phyloP scores from a whole-genome alignment of 2,888 invertebrate genomes.

The Chrysomela aeneicollis region DNA sequence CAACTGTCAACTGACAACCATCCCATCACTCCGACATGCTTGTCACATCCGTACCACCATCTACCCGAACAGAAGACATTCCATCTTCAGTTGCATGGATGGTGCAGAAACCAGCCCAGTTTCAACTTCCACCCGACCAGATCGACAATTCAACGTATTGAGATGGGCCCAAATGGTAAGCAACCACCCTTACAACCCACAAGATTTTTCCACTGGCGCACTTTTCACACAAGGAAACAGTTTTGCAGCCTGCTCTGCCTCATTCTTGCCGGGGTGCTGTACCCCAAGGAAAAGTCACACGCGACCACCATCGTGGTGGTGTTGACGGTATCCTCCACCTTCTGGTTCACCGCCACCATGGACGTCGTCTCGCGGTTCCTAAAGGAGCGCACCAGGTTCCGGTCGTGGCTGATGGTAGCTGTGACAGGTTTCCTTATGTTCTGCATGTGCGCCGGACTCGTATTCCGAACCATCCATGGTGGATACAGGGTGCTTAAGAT shows the following conservation, averaged over 20 bases:
- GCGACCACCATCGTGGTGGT: constrained; percentile 16
- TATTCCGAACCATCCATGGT: background rate
- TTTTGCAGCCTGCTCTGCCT: background rate
- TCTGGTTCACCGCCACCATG: constrained; percentile 24
- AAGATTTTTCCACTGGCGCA: no score
- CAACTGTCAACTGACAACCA: no score
- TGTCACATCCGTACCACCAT: no score
- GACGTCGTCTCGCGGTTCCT: constrained; percentile 28
- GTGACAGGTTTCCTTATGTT: constrained; percentile 25
- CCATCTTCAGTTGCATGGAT: background rate
- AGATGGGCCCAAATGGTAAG: constrained; percentile 4
- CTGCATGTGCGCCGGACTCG: constrained; percentile 24
- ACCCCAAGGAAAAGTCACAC: background rate
- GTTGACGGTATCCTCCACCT: constrained; percentile 16
- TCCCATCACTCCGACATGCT: no score
- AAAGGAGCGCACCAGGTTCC: constrained; percentile 24
- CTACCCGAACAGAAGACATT: background rate
- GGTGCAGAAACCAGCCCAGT: background rate
- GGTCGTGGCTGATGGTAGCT: constrained; percentile 32
- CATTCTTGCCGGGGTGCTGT: background rate
- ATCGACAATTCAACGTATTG: background rate
- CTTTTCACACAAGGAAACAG: background rate
- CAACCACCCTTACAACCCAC: background rate
- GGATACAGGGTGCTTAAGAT: background rate
- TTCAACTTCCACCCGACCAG: background rate